Evolutionary conservation across 2,797 vertebrate species (phyloP), one percentile per base, ranked within the genome.

Genomic region (Onychomys torridus): DNA sequence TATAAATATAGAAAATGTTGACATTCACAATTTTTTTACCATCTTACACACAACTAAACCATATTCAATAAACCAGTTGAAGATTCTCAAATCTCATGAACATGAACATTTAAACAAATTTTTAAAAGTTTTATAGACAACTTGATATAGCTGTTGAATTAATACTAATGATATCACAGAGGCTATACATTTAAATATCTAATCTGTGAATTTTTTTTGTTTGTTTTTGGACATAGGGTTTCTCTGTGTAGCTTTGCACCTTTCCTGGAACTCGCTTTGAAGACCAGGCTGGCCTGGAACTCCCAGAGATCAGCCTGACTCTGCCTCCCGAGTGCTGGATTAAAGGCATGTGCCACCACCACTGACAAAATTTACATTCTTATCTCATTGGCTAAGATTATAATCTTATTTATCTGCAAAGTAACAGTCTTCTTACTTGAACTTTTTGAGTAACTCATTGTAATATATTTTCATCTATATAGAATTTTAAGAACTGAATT

Each of bases 341-440:
- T n/a, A n/a, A n/a, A n/a, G n/a, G n/a, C n/a, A n/a, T n/a, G n/a
- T n/a, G n/a, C n/a, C n/a, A n/a, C n/a, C n/a, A n/a, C n/a, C n/a
- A n/a, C n/a, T n/a, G n/a, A n/a, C n/a, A 37, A 75, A 83, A 93
- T 88, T 43, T 43, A 78, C 5, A 46, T 71, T 78, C 81, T 91
- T n/a, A 23, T 89, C 59, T 59, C 75, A 85, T 73, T 81, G 37
- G n/a, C 61, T 88, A 73, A 75, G 87, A 91, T 63, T 77, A 83
- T 83, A n/a, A 49, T 92, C n/a, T 67, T 95, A 63, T 6, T 32
- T 12, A 81, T 34, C 14, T 16, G 79, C 29, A 88, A 83, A 83
- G 67, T 59, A 52, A 52, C 37, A 84, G 27, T 85, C 16, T 73
- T 40, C 11, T 9, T 46, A 12, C 85, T 85, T 81, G 49, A 82